Percentiles rank a stretch among this genome's conserved stretches.
Conservation (phyloP, 2,113 vertebrate genomes). For the Anoplopoma fimbria region DNA sequence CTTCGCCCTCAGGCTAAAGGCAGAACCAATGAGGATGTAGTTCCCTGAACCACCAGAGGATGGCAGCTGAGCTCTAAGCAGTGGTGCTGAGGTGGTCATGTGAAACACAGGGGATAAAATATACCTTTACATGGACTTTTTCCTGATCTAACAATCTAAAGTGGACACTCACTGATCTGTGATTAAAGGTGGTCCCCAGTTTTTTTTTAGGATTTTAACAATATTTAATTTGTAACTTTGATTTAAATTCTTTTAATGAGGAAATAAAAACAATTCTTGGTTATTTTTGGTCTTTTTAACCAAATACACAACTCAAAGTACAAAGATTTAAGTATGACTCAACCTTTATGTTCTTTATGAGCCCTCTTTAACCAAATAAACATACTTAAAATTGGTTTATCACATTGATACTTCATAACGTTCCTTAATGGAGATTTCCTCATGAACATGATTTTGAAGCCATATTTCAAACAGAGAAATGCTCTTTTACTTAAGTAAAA, state of each 20-base stretch:
- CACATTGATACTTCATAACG: not conserved
- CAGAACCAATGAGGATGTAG: slow-evolving; percentile 15
- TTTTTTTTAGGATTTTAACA: not conserved
- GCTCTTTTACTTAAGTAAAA: not conserved
- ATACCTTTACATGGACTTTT: not conserved
- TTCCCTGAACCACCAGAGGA: slow-evolving; percentile 69
- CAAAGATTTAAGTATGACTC: not conserved
- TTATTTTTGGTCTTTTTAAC: not conserved
- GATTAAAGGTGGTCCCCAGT: not conserved
- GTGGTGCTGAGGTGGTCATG: not conserved
- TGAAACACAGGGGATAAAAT: too few species aligned
- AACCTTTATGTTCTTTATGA: too few species aligned
- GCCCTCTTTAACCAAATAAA: not conserved
- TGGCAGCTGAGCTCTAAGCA: slow-evolving; percentile 73
- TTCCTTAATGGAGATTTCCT: not conserved
- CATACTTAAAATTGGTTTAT: not conserved
- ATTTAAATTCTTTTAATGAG: not conserved
- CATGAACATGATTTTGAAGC: not conserved
- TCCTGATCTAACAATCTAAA: not conserved
- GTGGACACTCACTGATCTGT: not conserved
- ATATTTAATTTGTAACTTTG: not conserved
- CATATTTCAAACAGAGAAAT: not conserved
- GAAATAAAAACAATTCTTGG: not conserved
- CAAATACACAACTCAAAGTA: not conserved
- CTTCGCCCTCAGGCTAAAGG: slow-evolving; percentile 38